Evolutionary conservation across 2,888 invertebrate species (phyloP), one percentile per base, ranked within the genome.

Genomic region (Chymomyza caudatula): DNA sequence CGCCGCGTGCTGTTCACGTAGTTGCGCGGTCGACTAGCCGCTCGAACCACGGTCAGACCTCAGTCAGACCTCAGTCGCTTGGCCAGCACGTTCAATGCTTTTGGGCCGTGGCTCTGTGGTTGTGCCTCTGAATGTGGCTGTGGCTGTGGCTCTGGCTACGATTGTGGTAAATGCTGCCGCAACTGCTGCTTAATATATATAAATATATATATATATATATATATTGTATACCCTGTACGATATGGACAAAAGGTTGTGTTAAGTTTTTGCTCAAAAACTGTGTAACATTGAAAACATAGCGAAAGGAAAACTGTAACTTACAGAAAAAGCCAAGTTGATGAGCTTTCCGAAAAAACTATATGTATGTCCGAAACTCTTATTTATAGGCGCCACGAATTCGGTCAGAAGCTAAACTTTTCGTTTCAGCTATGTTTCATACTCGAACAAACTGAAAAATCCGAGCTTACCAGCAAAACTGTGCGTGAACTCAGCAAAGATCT

Each of bases 1-100:
- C 65, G 66, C 81, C 85, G 85, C 82, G 82, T 76, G 80, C 78
- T 71, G 72, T 78, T 81, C 83, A 85, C 79, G 85, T 85, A 85
- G 80, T 73, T 63, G 65, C 68, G 79, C 77, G 78, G 82, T 74
- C 63, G 76, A 23, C 43, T 19, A 63, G 64, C 72, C 58, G 78
- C 55, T 54, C 58, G 62, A 63, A 55, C 64, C 60, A 55, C 42
- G 37, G 49, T 52, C 65, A 49, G 57, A 60, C 23, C 37, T 37
- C 59, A 70, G 49, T 52, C 65, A 49, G 57, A 60, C 23, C 37
- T 37, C 59, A 70, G 63, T 53, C 65, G 62, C 56, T 53, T 63
- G 62, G 49, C 44, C 47, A 37, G 62, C 73, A 73, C 69, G 73
- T 53, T 53, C 53, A 25, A 53, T 25, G 53, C 53, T 53, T 53